These are phyloP conservation scores for Drosophila trichaetosa DNA, from an alignment of 2,888 invertebrate species.

Conservation along the genomic window DNA sequence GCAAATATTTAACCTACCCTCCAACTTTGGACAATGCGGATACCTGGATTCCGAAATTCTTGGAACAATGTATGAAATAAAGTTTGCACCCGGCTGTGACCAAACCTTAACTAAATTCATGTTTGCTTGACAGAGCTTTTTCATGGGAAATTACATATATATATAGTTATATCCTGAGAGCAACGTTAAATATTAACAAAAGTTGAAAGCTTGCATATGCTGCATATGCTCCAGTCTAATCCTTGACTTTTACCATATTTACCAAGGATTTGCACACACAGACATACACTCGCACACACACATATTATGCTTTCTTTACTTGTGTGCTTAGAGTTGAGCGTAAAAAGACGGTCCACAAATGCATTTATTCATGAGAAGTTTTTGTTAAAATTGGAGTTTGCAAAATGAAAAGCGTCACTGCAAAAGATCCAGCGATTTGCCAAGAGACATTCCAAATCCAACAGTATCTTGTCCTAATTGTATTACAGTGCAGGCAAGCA, in stretches of 20 bases:
- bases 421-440: conserved; percentile 29
- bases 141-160: conserved; percentile 34
- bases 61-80: neutral
- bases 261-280: conserved; percentile 40
- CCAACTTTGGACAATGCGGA: conserved; percentile 12
- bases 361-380: conserved; percentile 66
- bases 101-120: conserved; percentile 37
- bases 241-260: conserved; percentile 60
- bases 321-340: conserved; percentile 28
- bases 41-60: conserved; percentile 5
- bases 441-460: conserved; percentile 17
- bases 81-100: conserved; percentile 6
- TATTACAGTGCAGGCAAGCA: conserved; percentile 32
- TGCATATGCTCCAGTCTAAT: conserved; percentile 38
- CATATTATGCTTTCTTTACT: neutral
- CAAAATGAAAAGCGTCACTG: conserved; percentile 28
- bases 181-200: conserved; percentile 59
- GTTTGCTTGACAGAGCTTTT: conserved; percentile 18
- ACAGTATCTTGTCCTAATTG: conserved; percentile 44
- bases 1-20: conserved; percentile 50
- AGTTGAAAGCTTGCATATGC: conserved; percentile 64
- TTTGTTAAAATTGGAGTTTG: conserved; percentile 36
- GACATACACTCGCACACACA: conserved; percentile 10
- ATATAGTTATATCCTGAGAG: conserved; percentile 21
- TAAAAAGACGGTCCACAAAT: conserved; percentile 54